Base-by-base conservation (phyloP, 2,797 vertebrate species). In the Esox masquinongy region DNA sequence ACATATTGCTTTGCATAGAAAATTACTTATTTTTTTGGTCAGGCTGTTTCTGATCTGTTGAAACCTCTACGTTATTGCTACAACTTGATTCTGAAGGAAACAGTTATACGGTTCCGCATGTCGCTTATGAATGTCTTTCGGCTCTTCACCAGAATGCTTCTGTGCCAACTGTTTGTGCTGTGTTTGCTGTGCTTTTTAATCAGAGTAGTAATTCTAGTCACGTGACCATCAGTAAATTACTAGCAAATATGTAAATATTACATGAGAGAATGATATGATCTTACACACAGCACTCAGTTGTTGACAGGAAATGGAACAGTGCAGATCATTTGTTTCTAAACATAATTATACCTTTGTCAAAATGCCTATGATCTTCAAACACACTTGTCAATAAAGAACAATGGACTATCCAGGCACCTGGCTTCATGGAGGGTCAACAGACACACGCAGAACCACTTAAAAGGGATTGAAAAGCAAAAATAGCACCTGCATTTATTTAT, bases 401-500 rank as follows among this genome's bases (percentile, higher is more conserved):
- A 67, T 59, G 56, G 53, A 74, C 64, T 64, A 68, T 53, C 63
- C 56, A 50, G 74, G 76, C 39, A 15, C 11, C 15, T 19, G 29
- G 50, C 53, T 63, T 63, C 11, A 36, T 14, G 36, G 24, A 67
- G 47, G 69, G 16, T 56, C 70, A 72, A 78, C 70, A 17, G 11
- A 77, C 64, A 81, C 61, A 72, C 72, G 50, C 66, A 68, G 24
- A 82, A 73, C 78, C 31, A 70, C 77, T 81, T 81, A 78, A 81
- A 84, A 76, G 22, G 68, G 68, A 77, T 85, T 81, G 70, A 59
- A 36, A 8, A 36, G 36, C 51, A 77, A 77, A 75, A 80, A 83
- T 81, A 80, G 74, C 75, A 80, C 68, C 77, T 82, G 77, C 59
- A 78, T 72, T 49, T 85, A 78, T 77, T 74, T 51, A 22, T 36